These are phyloP conservation scores for Oncorhynchus kisutch DNA, from an alignment of 2,113 vertebrate species.

Conservation along the genomic window DNA sequence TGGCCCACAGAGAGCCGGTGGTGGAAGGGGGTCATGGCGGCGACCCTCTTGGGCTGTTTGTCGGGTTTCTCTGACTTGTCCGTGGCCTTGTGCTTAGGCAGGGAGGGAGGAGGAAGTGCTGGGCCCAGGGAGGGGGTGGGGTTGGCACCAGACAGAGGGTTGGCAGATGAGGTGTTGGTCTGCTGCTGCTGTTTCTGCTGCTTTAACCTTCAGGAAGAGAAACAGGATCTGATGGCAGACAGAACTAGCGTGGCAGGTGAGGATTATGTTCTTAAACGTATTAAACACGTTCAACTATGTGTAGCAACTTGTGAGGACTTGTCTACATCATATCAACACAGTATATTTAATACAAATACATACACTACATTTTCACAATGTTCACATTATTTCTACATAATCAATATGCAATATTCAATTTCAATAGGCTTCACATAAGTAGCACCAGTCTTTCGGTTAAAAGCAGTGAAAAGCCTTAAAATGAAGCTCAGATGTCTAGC, in stretches of 20 bases:
- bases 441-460: background rate
- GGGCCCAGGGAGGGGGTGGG: constrained; percentile 68
- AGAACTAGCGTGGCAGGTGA: background rate
- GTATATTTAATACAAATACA: too few species aligned
- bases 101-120: constrained; percentile 79
- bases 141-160: constrained; percentile 75
- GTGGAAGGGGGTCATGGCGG: constrained; percentile 87
- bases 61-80: constrained; percentile 92
- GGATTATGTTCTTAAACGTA: too few species aligned
- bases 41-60: constrained; percentile 85
- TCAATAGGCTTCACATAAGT: too few species aligned
- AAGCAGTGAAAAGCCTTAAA: background rate
- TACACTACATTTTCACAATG: too few species aligned
- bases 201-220: constrained; percentile 79
- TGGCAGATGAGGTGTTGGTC: constrained; percentile 70
- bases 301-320: too few species aligned
- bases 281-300: too few species aligned
- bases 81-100: constrained; percentile 91
- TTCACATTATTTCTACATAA: too few species aligned
- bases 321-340: too few species aligned
- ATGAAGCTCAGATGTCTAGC: background rate
- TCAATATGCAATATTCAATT: too few species aligned
- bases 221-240: constrained; percentile 2
- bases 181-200: constrained; percentile 78
- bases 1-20: constrained; percentile 84